Evolutionary conservation across 1,140 invertebrate species (phyloP), one percentile per base, ranked within the genome.

Genomic region (Xylocopa sonorina): DNA sequence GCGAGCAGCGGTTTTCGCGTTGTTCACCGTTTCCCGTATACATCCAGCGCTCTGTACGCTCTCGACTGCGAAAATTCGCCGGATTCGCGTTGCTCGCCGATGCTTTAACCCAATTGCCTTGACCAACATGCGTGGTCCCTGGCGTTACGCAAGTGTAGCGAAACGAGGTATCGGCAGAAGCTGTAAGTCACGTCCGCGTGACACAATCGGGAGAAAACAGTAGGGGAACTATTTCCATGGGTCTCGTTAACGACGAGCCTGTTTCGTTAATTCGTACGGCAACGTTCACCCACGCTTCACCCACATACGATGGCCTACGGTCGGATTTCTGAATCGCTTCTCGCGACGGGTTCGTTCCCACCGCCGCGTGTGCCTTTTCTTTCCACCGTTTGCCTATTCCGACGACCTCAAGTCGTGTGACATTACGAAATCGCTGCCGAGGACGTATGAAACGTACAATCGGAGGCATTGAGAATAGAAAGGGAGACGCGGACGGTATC

Each of bases 81-180:
- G 78, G 63, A 80, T 78, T 74, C 53, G 46, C 58, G 43, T 24
- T 75, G 74, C 66, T 66, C 68, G 51, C 5, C 71, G 72, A 76
- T 77, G 82, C 75, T 86, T 80, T 89, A 89, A 91, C 89, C 88
- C 85, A 91, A 89, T 91, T 89, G 88, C 90, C 91, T 91, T 91
- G 91, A 90, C 91, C 90, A 89, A 91, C 82, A 91, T 92, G 82
- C 77, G 29, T 55, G 24, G n/a, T 51, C 57, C 63, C 41, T 57
- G 60, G 43, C 29, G 60, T 86, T 86, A 80, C 73, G 67, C 72
- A 85, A 86, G 60, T 71, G 46, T 24, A 32, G 32, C 29, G 71
- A 82, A 34, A 24, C 73, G 46, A 71, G 50, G 60, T 82, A 86
- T 84, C 27, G 82, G 69, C 58, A 84, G 78, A 84, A 75, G 68